Evolutionary conservation across 2,797 vertebrate genomes (phyloP).

Genomic region (Balearica regulorum): DNA sequence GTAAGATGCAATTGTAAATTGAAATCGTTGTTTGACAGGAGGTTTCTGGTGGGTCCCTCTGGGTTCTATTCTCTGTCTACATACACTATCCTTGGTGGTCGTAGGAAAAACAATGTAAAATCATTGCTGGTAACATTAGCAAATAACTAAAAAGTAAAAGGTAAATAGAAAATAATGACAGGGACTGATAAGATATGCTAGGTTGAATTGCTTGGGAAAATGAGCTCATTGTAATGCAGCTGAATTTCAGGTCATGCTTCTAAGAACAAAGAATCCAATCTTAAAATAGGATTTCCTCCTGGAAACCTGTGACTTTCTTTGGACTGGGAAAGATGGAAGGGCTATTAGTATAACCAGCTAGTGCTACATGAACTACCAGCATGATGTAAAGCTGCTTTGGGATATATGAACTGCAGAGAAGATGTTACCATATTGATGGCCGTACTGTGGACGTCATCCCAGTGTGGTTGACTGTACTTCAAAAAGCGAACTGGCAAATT

Average conservation of each 20-base stretch:
- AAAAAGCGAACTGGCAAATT: background rate
- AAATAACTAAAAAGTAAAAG: background rate
- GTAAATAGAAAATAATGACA: background rate
- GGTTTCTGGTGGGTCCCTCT: background rate
- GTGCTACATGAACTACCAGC: background rate
- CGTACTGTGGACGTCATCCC: background rate
- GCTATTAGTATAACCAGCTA: background rate
- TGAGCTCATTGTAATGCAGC: background rate
- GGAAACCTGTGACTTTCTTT: background rate
- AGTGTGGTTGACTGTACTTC: background rate
- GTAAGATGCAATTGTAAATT: background rate
- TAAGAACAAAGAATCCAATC: background rate
- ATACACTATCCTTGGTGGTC: background rate
- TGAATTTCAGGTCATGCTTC: background rate
- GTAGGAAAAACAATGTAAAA: background rate
- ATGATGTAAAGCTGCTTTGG: background rate
- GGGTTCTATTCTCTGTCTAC: background rate
- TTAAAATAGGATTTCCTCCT: background rate
- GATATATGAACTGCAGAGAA: background rate
- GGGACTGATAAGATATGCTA: background rate
- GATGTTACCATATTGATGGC: background rate
- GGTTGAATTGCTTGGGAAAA: background rate
- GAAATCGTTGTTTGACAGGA: background rate
- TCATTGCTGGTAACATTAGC: background rate
- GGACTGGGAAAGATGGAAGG: background rate